A percentile compares a stretch with the other conserved stretches of the same genome.
These are phyloP conservation scores for Pteromalus puparum DNA, from an alignment of 1,140 invertebrate species.

Conservation along the genomic window DNA sequence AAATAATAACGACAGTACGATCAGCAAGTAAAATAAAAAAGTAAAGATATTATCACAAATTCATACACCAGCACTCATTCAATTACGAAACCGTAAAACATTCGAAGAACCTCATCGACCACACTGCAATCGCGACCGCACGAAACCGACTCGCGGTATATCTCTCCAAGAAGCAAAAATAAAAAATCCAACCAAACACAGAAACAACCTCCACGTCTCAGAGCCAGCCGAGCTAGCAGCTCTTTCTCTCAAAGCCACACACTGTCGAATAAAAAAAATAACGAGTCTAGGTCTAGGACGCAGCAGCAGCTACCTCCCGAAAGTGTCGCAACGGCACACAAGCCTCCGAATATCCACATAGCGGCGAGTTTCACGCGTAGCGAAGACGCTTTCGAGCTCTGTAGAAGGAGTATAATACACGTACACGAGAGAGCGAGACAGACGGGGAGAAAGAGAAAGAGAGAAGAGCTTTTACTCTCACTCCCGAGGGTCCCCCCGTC, in stretches of 20 bases:
- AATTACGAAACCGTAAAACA: too few relatives aligned
- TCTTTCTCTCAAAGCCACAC: constrained; percentile 17
- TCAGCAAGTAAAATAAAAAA: too few relatives aligned
- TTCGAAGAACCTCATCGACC: too few relatives aligned
- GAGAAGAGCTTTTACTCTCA: constrained; percentile 71
- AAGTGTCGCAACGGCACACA: constrained; percentile 26
- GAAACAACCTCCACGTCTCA: not conserved
- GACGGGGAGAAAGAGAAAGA: constrained; percentile 57
- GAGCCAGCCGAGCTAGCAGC: not conserved
- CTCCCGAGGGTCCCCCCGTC: constrained; percentile 61
- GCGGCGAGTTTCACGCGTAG: not conserved
- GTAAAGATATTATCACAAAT: too few relatives aligned
- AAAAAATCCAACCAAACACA: not conserved
- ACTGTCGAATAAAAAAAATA: not conserved
- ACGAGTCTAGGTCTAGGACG: constrained; percentile 71
- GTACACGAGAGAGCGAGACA: constrained; percentile 24
- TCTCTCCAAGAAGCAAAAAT: too few relatives aligned
- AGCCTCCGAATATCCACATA: constrained; percentile 40
- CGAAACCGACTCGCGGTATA: too few relatives aligned
- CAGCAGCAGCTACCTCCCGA: constrained; percentile 44
- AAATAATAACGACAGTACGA: too few relatives aligned
- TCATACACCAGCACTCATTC: too few relatives aligned
- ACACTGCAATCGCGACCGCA: too few relatives aligned
- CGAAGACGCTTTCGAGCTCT: constrained; percentile 34
- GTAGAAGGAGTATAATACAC: not conserved